A percentile compares a stretch with the other conserved stretches of the same genome.
These are phyloP conservation scores for Ammodytes marinus DNA, from an alignment of 2,113 vertebrate species.

Conservation along the genomic window DNA sequence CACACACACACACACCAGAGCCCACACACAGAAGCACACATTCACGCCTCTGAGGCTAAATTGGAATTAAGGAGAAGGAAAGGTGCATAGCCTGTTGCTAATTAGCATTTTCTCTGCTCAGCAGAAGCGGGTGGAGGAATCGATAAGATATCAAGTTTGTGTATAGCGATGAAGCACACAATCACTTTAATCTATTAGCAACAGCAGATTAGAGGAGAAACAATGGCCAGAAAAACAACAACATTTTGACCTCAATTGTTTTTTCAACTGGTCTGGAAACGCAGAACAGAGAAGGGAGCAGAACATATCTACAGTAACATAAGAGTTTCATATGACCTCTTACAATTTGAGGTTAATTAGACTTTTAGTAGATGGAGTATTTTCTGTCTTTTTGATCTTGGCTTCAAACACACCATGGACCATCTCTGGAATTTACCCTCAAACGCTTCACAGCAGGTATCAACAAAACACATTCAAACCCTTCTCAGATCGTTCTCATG, in stretches of 20 bases:
- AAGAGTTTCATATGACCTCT: background rate
- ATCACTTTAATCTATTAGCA: slow-evolving; percentile 84
- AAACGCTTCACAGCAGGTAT: slow-evolving; percentile 24
- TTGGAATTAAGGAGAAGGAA: slow-evolving; percentile 80
- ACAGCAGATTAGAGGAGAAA: slow-evolving; percentile 72
- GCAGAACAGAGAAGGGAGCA: background rate
- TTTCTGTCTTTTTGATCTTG: slow-evolving; percentile 16
- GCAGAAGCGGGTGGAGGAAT: slow-evolving; percentile 89
- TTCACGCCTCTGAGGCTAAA: slow-evolving; percentile 65
- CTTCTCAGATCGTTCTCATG: background rate
- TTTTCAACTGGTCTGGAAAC: slow-evolving; percentile 34
- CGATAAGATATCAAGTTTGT: slow-evolving; percentile 93
- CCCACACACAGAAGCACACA: slow-evolving; percentile 21
- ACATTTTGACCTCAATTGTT: slow-evolving; percentile 53
- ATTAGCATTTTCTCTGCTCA: slow-evolving; percentile 96
- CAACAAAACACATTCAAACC: background rate
- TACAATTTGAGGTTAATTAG: slow-evolving; percentile 11
- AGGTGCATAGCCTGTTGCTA: slow-evolving; percentile 83
- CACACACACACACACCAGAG: slow-evolving; percentile 27
- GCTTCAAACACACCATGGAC: slow-evolving; percentile 8
- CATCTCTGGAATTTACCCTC: background rate
- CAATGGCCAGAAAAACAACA: slow-evolving; percentile 54
- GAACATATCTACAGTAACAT: background rate
- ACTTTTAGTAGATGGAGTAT: background rate
- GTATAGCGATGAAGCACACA: slow-evolving; percentile 88